Conservation (phyloP, 2,113 vertebrate genomes). For the Actinemys pallida region DNA sequence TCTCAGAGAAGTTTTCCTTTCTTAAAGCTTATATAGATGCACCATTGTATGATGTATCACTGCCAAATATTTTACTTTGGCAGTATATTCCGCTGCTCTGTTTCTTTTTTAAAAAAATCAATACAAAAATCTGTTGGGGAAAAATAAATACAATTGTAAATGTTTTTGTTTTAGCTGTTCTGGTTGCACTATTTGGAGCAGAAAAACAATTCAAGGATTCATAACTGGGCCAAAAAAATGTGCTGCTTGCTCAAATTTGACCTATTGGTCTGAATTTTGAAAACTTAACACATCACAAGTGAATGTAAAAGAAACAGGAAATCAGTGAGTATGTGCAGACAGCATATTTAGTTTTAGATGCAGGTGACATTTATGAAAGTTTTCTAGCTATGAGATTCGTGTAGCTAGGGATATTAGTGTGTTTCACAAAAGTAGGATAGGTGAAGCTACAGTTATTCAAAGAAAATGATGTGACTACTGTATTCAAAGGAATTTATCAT, state of each 20-base stretch:
- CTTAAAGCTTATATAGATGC: not conserved
- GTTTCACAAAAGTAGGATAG: not conserved
- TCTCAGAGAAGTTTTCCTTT: not conserved
- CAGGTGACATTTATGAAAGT: not conserved
- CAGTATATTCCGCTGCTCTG: not conserved
- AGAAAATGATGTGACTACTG: not conserved
- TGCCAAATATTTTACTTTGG: not conserved
- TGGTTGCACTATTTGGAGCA: not conserved
- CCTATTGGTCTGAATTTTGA: not conserved
- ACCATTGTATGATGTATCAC: not conserved
- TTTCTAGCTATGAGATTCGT: not conserved
- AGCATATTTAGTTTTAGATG: not conserved
- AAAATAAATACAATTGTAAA: not conserved
- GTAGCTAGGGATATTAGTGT: not conserved
- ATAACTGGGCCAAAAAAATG: not conserved
- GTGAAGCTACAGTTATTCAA: not conserved
- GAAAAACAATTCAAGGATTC: not conserved
- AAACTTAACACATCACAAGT: not conserved
- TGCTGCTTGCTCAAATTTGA: not conserved
- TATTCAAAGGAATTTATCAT: conserved; percentile 3
- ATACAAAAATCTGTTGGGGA: not conserved
- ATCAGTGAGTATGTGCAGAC: not conserved
- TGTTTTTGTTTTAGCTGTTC: not conserved
- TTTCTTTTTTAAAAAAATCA: not conserved
- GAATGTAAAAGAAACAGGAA: not conserved